phyloP scores from a whole-genome alignment of 1,140 invertebrate genomes.

The Homalodisca vitripennis region DNA sequence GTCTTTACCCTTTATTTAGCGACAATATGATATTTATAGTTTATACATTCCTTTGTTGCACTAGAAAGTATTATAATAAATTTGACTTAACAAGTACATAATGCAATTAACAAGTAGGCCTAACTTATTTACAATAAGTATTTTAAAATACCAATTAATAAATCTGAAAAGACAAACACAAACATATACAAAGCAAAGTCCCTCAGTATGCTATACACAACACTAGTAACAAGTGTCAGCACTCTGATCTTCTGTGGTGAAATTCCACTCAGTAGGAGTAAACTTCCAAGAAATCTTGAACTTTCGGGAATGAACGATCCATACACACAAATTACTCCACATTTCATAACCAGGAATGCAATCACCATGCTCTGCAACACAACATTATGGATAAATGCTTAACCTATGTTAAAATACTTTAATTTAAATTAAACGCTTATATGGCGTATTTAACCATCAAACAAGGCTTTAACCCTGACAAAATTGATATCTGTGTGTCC shows the following conservation, averaged over 20 bases:
- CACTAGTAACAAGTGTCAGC: neutral
- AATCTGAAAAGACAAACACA: constrained; percentile 1
- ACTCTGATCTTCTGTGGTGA: constrained; percentile 6
- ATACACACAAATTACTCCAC: neutral
- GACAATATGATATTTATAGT: too few relatives aligned
- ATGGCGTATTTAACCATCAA: too few relatives aligned
- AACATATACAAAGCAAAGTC: constrained; percentile 8
- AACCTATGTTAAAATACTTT: too few relatives aligned
- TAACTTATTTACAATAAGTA: neutral
- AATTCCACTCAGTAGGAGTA: constrained; percentile 11
- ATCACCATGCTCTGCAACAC: constrained; percentile 4
- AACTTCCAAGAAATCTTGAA: constrained; percentile 10
- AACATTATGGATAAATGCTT: too few relatives aligned
- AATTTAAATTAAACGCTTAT: too few relatives aligned
- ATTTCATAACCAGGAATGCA: neutral
- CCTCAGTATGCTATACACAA: neutral
- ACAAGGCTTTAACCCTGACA: too few relatives aligned
- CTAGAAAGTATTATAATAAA: neutral
- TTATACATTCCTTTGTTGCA: too few relatives aligned
- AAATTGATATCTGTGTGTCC: too few relatives aligned
- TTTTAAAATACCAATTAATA: neutral
- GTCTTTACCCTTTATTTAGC: too few relatives aligned
- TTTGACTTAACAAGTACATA: too few relatives aligned
- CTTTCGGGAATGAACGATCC: neutral
- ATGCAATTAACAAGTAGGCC: neutral